Conservation (phyloP, 2,888 invertebrate species). For the Diaprepes abbreviatus region DNA sequence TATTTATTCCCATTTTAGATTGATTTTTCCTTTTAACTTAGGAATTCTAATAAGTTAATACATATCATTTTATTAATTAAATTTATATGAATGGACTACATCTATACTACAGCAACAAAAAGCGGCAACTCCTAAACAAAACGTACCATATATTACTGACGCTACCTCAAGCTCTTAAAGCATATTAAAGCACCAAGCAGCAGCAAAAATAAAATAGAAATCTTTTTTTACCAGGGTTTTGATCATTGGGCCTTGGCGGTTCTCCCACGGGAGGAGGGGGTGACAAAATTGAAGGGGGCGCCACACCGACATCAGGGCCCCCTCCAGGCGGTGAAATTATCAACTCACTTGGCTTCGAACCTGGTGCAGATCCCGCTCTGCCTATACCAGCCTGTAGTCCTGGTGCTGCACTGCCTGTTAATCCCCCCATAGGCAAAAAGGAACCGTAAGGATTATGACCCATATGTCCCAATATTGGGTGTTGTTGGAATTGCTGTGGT, state of each 20-base stretch:
- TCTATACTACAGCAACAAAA: neutral
- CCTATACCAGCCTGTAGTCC: slow-evolving; percentile 36
- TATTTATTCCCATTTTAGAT: no score
- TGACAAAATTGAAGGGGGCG: slow-evolving; percentile 64
- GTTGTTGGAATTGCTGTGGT: slow-evolving; percentile 76
- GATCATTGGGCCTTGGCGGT: slow-evolving; percentile 62
- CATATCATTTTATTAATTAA: no score
- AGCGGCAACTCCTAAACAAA: neutral
- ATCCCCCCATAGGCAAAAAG: slow-evolving; percentile 67
- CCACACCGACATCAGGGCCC: slow-evolving; percentile 32
- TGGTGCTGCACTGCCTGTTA: slow-evolving; percentile 66
- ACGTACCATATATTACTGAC: slow-evolving; percentile 17
- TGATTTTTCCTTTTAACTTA: no score
- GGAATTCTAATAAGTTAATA: no score
- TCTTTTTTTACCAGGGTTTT: slow-evolving; percentile 65
- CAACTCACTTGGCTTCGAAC: slow-evolving; percentile 77
- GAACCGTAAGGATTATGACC: slow-evolving; percentile 69
- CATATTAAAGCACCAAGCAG: slow-evolving; percentile 24
- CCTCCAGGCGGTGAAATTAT: slow-evolving; percentile 56
- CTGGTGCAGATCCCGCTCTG: slow-evolving; percentile 25
- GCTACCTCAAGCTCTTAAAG: slow-evolving; percentile 22
- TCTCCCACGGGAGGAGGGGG: slow-evolving; percentile 63
- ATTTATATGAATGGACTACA: no score
- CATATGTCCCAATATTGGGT: slow-evolving; percentile 76
- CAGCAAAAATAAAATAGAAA: slow-evolving; percentile 11